Conservation (phyloP, 92 coral and sea anemone species). For the Palythoa caribaeorum region DNA sequence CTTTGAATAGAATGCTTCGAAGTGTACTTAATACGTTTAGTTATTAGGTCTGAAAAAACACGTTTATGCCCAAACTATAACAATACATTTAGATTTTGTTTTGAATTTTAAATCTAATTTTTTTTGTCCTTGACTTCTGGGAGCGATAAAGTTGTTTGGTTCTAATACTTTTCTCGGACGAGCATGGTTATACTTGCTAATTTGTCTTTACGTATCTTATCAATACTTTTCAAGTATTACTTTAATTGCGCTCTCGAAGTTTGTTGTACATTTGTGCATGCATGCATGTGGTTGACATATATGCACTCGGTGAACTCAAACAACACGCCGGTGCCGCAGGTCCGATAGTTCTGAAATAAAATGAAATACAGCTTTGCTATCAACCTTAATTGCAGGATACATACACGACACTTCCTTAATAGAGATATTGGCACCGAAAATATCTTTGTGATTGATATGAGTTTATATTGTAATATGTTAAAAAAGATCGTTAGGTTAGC, state of each 20-base stretch:
- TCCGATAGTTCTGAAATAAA: not conserved
- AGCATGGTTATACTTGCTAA: not conserved
- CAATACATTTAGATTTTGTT: no score
- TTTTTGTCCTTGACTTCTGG: not conserved
- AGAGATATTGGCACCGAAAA: slow-evolving; percentile 22
- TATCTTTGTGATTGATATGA: not conserved
- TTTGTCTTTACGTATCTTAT: not conserved
- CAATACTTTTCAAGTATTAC: not conserved
- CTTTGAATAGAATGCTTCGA: not conserved
- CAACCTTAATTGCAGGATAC: not conserved
- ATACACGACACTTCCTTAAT: not conserved
- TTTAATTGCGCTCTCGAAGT: not conserved
- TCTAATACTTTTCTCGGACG: not conserved
- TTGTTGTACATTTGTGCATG: not conserved
- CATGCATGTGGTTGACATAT: not conserved
- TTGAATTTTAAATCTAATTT: not conserved
- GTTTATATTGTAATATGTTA: slow-evolving; percentile 1
- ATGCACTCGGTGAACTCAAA: not conserved
- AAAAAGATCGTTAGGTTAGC: not conserved
- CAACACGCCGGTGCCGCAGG: not conserved
- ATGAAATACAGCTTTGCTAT: not conserved
- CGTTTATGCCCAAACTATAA: no score
- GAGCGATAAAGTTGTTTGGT: not conserved
- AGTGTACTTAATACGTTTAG: not conserved
- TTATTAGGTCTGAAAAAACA: no score